Evolutionary conservation across 2,888 invertebrate species (phyloP), one percentile per base, ranked within the genome.

Genomic region (Dilophus febrilis): DNA sequence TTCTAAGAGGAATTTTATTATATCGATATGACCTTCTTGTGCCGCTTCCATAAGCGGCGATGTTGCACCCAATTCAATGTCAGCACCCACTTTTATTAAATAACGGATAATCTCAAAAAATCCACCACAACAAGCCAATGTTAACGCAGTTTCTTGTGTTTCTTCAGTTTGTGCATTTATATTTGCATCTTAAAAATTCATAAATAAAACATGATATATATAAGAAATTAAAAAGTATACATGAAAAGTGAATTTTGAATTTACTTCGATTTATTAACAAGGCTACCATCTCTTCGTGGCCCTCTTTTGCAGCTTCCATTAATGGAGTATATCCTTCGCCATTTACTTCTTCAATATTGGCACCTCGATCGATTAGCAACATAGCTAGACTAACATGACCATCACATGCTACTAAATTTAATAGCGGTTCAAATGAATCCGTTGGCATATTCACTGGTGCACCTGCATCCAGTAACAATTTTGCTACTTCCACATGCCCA

Each of bases 131-230:
- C 91, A 91, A 12, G 92, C 91, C 46, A 94, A 67, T 11, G 92
- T 92, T 19, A 94, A 64, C 3, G 94, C 91, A 1, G 94, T 95
- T 65, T 94, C 94, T 59, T 97, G 94, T 3, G 97, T 95, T 63
- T 98, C 97, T 61, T 97, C 97, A 2, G 97, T 97, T 64, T 94
- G 92, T 46, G 92, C 90, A 68, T 98, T 97, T 58, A 98, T 92
- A 56, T 91, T 84, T 37, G 95, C 97, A 50, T 84, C 74, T 65
- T 41, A 22, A 51, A 51, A 44, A 50, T n/a, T n/a, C n/a, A n/a
- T n/a, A n/a, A n/a, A n/a, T n/a, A n/a, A n/a, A n/a, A n/a, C n/a
- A n/a, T n/a, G n/a, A n/a, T n/a, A n/a, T n/a, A n/a, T n/a, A n/a
- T n/a, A n/a, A n/a, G n/a, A n/a, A n/a, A n/a, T n/a, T n/a, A n/a